Percentiles rank a stretch among this genome's conserved stretches.
Conservation (phyloP, 2,888 invertebrate genomes). For the Strigamia transsilvanica region DNA sequence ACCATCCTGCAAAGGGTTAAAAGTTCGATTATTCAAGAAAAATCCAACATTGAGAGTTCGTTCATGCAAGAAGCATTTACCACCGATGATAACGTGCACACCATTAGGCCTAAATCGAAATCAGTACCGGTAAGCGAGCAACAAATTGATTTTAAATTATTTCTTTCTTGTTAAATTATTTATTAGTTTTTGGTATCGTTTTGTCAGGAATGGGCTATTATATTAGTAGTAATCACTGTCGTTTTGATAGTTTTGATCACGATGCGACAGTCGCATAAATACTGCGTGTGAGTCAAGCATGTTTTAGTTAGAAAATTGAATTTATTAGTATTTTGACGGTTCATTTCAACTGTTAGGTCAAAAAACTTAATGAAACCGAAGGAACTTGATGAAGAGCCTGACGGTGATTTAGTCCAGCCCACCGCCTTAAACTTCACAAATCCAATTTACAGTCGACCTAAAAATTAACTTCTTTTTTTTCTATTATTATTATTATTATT, state of each 20-base stretch:
- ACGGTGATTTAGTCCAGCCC: background rate
- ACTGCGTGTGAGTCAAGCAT: conserved; percentile 24
- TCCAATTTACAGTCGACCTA: conserved; percentile 41
- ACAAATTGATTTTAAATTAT: background rate
- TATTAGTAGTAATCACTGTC: conserved; percentile 6
- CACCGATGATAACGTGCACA: background rate
- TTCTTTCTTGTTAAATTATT: background rate
- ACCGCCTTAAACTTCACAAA: conserved; percentile 31
- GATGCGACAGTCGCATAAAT: conserved; percentile 42
- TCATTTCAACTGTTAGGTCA: background rate
- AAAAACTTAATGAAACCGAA: conserved; percentile 38
- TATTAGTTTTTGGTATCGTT: background rate
- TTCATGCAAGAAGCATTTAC: conserved; percentile 7
- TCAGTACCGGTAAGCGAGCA: background rate
- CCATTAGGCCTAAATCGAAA: background rate
- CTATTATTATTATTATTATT: background rate
- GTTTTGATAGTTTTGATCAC: background rate
- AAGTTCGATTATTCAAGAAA: conserved; percentile 12
- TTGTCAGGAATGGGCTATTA: conserved; percentile 48
- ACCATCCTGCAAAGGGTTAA: background rate
- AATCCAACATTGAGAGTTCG: background rate
- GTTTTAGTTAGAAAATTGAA: background rate
- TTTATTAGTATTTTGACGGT: background rate
- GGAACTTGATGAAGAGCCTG: conserved; percentile 31
- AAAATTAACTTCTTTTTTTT: background rate